These are phyloP conservation scores for Metallyticus violacea DNA, from an alignment of 2,888 invertebrate genomes.

Conservation along the genomic window DNA sequence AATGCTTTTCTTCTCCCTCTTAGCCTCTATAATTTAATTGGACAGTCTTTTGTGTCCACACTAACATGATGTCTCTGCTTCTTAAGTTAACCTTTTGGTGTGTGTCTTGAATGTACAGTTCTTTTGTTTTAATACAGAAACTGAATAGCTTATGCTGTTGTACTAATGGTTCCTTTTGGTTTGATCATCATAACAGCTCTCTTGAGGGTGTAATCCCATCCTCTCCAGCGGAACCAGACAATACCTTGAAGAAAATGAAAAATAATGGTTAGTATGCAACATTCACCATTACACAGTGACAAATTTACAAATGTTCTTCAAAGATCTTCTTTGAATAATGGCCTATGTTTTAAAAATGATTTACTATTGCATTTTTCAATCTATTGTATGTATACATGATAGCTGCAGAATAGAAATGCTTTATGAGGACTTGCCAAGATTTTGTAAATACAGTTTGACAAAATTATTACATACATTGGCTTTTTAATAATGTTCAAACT, in stretches of 20 bases:
- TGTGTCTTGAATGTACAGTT: not conserved
- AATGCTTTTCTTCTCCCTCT: constrained; percentile 30
- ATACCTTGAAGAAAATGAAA: constrained; percentile 75
- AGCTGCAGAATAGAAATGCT: too few species aligned
- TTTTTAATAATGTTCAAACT: too few species aligned
- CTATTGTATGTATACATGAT: too few species aligned
- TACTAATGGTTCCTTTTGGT: constrained; percentile 62
- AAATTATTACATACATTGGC: too few species aligned
- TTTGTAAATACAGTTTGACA: too few species aligned
- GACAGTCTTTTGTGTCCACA: not conserved
- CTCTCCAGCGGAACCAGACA: constrained; percentile 94
- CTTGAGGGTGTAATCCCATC: constrained; percentile 91
- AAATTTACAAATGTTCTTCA: too few species aligned
- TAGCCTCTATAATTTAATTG: constrained; percentile 27
- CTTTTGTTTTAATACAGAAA: not conserved
- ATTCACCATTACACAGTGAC: too few species aligned
- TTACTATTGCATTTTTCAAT: too few species aligned
- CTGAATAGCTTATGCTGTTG: constrained; percentile 35
- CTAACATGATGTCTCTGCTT: not conserved
- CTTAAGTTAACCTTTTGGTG: not conserved
- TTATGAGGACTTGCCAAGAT: too few species aligned
- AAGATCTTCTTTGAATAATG: too few species aligned
- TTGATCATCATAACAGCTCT: constrained; percentile 90
- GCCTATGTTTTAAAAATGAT: too few species aligned
- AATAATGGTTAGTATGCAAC: too few species aligned